phyloP scores from a whole-genome alignment of 2,113 vertebrate genomes.

The Hepsetus odoe region DNA sequence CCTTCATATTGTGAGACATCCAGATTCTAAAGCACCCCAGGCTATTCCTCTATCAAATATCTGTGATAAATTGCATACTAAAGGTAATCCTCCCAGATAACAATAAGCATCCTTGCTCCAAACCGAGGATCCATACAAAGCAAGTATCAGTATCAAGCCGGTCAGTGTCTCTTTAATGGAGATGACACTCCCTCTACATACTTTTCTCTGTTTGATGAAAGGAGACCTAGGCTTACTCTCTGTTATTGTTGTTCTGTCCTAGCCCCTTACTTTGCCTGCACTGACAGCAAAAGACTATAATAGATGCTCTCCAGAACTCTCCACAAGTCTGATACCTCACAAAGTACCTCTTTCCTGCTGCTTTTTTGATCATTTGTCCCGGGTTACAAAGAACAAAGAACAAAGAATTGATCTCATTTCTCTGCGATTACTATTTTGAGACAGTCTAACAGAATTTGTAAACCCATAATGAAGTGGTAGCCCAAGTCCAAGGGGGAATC shows the following conservation, averaged over 20 bases:
- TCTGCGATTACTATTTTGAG: no score
- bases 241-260: not conserved
- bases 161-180: no score
- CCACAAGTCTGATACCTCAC: not conserved
- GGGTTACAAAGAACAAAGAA: not conserved
- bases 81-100: not conserved
- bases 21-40: no score
- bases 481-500: no score
- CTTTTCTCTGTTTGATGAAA: not conserved
- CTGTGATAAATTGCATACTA: not conserved
- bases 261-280: not conserved
- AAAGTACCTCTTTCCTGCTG: not conserved
- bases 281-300: not conserved
- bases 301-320: not conserved
- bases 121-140: not conserved
- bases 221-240: not conserved
- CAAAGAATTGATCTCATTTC: no score
- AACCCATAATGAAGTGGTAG: no score
- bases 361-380: not conserved
- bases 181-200: no score
- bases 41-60: no score
- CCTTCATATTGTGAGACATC: no score
- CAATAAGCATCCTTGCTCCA: not conserved
- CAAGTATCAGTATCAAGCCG: not conserved
- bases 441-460: no score